phyloP scores from a whole-genome alignment of 1,140 invertebrate species.

The Lethrus apterus region DNA sequence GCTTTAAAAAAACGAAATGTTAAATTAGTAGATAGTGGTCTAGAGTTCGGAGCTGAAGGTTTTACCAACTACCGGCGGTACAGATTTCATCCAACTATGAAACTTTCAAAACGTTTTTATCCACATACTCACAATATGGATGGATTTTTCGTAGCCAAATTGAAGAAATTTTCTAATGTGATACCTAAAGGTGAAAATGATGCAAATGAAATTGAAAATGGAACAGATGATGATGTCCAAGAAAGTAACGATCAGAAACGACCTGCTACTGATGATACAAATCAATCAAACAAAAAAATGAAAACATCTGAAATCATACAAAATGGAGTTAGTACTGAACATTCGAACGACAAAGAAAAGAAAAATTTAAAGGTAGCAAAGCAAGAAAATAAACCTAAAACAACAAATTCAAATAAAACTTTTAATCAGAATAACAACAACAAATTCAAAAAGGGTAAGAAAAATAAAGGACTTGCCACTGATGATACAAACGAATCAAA shows the following conservation, averaged over 20 bases:
- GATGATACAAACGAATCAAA: conserved; percentile 38
- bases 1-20: conserved; percentile 91
- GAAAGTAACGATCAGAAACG: conserved; percentile 3
- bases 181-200: conserved; percentile 46
- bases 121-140: conserved; percentile 99
- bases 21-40: conserved; percentile 85
- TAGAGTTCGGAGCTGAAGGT: conserved; percentile 94
- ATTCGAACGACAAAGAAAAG: conserved; percentile 20
- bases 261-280: conserved; percentile 31
- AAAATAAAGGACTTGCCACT: conserved; percentile 10
- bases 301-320: conserved; percentile 35
- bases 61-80: conserved; percentile 81
- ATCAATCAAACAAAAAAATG: conserved; percentile 34
- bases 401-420: conserved; percentile 6
- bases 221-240: conserved; percentile 11
- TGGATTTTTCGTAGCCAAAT: conserved; percentile 98
- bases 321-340: conserved; percentile 18
- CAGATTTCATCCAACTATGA: conserved; percentile 90
- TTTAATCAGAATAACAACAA: too few species aligned
- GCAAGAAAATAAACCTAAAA: conserved; percentile 8
- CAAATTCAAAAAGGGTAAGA: conserved; percentile 6
- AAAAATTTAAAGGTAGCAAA: conserved; percentile 15
- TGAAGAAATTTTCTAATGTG: conserved; percentile 92
- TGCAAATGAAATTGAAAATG: conserved; percentile 14
- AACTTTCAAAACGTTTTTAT: conserved; percentile 87